Evolutionary conservation across 2,113 vertebrate genomes (phyloP).

Genomic region (Camelus bactrianus): DNA sequence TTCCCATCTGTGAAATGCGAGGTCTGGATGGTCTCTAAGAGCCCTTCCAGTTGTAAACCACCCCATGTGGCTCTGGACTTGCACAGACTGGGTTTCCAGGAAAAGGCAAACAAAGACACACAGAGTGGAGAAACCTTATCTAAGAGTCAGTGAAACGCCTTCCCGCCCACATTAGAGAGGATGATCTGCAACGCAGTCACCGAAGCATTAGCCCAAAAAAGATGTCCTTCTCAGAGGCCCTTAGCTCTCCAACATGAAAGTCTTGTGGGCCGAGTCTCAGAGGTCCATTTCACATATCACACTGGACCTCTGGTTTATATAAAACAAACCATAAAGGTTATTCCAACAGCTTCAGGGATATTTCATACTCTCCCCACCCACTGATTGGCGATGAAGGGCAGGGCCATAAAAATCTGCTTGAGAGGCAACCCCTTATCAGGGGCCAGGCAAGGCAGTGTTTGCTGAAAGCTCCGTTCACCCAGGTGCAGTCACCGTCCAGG

Average conservation of each 20-base stretch:
- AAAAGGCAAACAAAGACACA: not conserved
- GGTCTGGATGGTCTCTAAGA: not conserved
- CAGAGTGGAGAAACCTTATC: not conserved
- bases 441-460: slow-evolving; percentile 59
- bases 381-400: slow-evolving; percentile 52
- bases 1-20: not conserved
- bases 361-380: slow-evolving; percentile 20
- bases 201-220: not conserved
- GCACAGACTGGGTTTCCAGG: not conserved
- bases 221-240: not conserved
- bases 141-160: not conserved
- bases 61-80: not conserved
- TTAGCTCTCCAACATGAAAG: not conserved
- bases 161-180: not conserved
- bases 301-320: not conserved
- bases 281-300: not conserved
- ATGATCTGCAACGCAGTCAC: not conserved
- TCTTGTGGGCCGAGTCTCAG: not conserved
- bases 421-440: slow-evolving; percentile 69
- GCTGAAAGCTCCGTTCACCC: slow-evolving; percentile 52
- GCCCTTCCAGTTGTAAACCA: not conserved
- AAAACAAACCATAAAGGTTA: slow-evolving; percentile 52
- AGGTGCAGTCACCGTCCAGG: slow-evolving; percentile 44
- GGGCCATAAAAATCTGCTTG: slow-evolving; percentile 71
- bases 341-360: slow-evolving; percentile 35